Evolutionary conservation across 53 echinoderm and acorn worm species (phyloP), one percentile per base, ranked within the genome.

Genomic region (Hippasteria phrygiana): DNA sequence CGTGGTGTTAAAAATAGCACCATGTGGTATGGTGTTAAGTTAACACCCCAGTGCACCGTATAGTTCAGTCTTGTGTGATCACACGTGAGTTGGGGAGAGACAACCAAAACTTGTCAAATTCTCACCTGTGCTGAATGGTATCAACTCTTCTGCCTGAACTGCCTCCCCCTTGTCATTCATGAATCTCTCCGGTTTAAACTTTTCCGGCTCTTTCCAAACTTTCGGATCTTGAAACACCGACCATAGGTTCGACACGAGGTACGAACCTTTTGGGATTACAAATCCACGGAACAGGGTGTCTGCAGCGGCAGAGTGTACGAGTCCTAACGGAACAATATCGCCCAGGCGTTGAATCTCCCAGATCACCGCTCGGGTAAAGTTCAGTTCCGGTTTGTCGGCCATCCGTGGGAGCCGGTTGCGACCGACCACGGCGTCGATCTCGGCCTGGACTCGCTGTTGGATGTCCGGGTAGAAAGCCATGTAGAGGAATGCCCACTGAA

Each of bases 341-440:
- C 53, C 69, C 27, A 89, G 3, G 40, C 92, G 46, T 45, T 74
- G 55, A 12, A 92, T 74, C 66, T 92, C 92, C 42, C 62, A 75
- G 72, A 92, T 84, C 31, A 88, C 82, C 0, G 92, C 89, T 31
- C 73, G 75, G 53, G 88, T 67, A 86, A 82, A 89, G 71, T 53
- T 81, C 16, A 92, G 83, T 36, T 83, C 51, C 32, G 74, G 66
- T 46, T 83, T 79, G 75, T 92, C 92, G 29, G 88, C 27, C 40
- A 92, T 54, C 20, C 64, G 43, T 11, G 92, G 92, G 11, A 80
- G 64, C 38, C 83, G 73, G 75, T 92, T 79, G 40, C 92, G 83
- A 18, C 92, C 92, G 13, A 92, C 74, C 17, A 84, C 45, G 80
- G 37, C 29, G 47, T 92, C 92, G 26, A 92, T 89, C 59, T 92